phyloP scores from a whole-genome alignment of 2,888 invertebrate genomes.

The Creontiades dilutus region DNA sequence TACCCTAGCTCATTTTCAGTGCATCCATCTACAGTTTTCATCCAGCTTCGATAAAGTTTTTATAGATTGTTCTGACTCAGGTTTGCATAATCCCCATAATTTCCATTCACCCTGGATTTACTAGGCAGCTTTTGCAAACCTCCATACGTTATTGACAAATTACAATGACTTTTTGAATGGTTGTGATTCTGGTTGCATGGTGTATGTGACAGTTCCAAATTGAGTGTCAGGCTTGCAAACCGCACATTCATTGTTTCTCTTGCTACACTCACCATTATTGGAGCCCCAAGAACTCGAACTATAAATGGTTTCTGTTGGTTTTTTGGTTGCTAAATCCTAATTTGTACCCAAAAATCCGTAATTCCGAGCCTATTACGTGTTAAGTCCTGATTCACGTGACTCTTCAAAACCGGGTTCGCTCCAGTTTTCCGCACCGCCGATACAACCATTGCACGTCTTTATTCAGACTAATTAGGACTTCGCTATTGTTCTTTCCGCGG shows the following conservation, averaged over 20 bases:
- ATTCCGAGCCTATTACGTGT: no score
- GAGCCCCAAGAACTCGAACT: no score
- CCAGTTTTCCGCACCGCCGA: neutral
- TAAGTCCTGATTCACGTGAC: no score
- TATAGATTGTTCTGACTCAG: neutral
- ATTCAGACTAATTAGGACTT: neutral
- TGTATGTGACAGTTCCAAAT: no score
- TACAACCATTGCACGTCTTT: neutral
- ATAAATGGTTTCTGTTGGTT: no score
- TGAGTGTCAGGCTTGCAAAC: no score
- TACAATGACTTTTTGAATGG: neutral
- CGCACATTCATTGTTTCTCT: no score
- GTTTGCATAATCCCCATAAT: neutral
- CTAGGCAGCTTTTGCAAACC: neutral
- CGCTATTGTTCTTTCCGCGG: slow-evolving; percentile 13
- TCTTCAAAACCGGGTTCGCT: neutral
- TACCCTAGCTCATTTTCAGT: neutral
- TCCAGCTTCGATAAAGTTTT: neutral
- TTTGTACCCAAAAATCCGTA: no score
- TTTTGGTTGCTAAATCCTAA: no score
- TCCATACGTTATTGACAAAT: neutral
- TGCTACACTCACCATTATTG: no score
- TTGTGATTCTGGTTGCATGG: neutral
- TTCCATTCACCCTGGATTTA: neutral
- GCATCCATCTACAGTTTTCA: neutral